Base-by-base conservation (phyloP, 2,888 invertebrate species). In the Folsomia manolachei region DNA sequence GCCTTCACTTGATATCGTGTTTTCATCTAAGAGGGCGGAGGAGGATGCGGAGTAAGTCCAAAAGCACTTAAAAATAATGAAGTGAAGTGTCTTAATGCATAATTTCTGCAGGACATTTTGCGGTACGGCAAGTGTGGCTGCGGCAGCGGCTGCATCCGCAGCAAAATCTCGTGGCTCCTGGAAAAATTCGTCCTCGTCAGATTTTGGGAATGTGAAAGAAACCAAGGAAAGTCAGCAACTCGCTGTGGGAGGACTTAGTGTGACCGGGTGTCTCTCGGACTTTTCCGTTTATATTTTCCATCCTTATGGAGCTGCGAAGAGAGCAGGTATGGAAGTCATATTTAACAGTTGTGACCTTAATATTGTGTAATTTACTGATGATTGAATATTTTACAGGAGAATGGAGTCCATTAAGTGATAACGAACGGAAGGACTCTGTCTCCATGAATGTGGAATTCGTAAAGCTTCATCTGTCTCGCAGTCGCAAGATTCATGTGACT, bases 261-360 rank as follows among this genome's bases (percentile, higher is more conserved):
- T 99, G 4, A 98, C 97, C 0, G 97, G 96, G 0, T 96, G 95
- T 82, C 87, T 99, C 74, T 94, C 96, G 0, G 97, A 97, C 85
- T 99, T 99, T 86, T 96, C 95, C 1, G 92, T 99, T 1, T 97
- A 95, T 85, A 95, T 99, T 82, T 99, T 97, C 86, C 98, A 98
- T 86, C 98, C 98, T 0, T 99, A 97, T 83, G 97, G 97, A 7
- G 92, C 92, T 65, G 89, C 89, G 2, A 95, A 95, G 84, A 2
- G 61, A 56, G 26, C 24, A 39, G 19, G 60, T 56, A 56, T 56
- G n/a, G 18, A 14, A 4, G 7, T 56, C n/a, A n/a, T n/a, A n/a
- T n/a, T n/a, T n/a, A n/a, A n/a, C n/a, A n/a, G n/a, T n/a, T n/a
- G n/a, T n/a, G 21, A 56, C 4, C 56, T 56, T 14, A 56, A 56